Evolutionary conservation across 2,888 invertebrate species (phyloP), one percentile per base, ranked within the genome.

Genomic region (Iselma pallidipennis): DNA sequence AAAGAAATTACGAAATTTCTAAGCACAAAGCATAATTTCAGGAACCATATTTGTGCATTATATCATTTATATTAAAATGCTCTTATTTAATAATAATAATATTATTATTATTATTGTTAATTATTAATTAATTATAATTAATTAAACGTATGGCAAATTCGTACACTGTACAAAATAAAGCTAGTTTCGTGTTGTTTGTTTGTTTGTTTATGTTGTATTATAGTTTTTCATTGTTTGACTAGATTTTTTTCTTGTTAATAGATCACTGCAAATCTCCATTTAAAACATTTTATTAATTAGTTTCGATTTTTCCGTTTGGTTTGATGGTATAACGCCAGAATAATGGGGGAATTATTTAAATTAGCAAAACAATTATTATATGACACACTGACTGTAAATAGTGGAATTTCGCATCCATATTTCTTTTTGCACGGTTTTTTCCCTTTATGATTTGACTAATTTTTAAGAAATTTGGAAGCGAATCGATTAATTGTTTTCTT

Each of bases 211-310:
- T n/a, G n/a, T n/a, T n/a, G n/a, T 69, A 72, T 72, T 74, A 73
- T 74, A 73, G 71, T 72, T 51, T 58, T 67, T 69, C 54, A 64
- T 65, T 62, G 60, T 66, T 60, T 66, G 60, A 67, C 59, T 59
- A 64, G 62, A 64, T 59, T 64, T 53, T 28, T 10, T 29, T 21
- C 12, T 60, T 62, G 64, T 64, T 67, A n/a, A n/a, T 64, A 69
- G 78, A 80, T 80, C 80, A 80, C 78, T 80, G 80, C 80, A 80
- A 79, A 77, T 74, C 74, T 79, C 78, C 77, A 37, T 71, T 64
- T 48, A 14, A 23, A 66, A 64, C 66, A 66, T 64, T 68, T 66
- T 64, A 57, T 59, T 66, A 59, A 60, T 64, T 53, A n/a, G 60
- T 66, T 65, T 64, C 61, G 63, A 61, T 51, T 49, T 48, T 48